phyloP scores from a whole-genome alignment of 2,888 invertebrate genomes.

The Meteorus colon region DNA sequence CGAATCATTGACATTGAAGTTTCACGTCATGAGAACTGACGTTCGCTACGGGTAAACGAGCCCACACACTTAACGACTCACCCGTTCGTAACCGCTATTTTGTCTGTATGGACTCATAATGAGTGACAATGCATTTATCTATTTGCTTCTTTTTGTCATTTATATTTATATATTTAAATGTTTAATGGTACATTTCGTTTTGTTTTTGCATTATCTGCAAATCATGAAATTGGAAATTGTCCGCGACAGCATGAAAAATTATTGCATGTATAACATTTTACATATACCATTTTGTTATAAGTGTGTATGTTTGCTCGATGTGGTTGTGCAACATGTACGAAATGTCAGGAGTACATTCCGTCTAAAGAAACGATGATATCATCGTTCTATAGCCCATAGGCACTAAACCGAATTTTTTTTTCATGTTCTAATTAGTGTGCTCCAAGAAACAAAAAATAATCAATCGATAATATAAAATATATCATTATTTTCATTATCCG shows the following conservation, averaged over 20 bases:
- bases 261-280: neutral
- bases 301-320: neutral
- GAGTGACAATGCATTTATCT: constrained; percentile 4
- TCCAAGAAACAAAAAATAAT: constrained; percentile 15
- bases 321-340: constrained; percentile 35
- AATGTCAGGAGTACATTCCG: constrained; percentile 38
- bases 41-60: constrained; percentile 43
- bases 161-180: neutral
- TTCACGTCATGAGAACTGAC: constrained; percentile 57
- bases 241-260: neutral
- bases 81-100: constrained; percentile 42
- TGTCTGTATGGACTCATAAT: constrained; percentile 21
- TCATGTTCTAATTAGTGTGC: neutral
- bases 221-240: neutral
- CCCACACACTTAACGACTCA: constrained; percentile 32
- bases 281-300: neutral
- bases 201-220: neutral
- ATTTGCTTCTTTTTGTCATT: neutral
- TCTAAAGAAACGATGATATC: constrained; percentile 36
- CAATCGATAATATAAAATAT: neutral
- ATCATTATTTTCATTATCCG: neutral
- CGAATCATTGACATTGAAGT: constrained; percentile 60
- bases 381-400: constrained; percentile 23
- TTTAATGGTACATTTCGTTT: neutral
- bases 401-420: constrained; percentile 9